A percentile compares a stretch with the other conserved stretches of the same genome.
These are phyloP conservation scores for Aleadryas rufinucha DNA, from an alignment of 2,113 vertebrate species.

Conservation along the genomic window DNA sequence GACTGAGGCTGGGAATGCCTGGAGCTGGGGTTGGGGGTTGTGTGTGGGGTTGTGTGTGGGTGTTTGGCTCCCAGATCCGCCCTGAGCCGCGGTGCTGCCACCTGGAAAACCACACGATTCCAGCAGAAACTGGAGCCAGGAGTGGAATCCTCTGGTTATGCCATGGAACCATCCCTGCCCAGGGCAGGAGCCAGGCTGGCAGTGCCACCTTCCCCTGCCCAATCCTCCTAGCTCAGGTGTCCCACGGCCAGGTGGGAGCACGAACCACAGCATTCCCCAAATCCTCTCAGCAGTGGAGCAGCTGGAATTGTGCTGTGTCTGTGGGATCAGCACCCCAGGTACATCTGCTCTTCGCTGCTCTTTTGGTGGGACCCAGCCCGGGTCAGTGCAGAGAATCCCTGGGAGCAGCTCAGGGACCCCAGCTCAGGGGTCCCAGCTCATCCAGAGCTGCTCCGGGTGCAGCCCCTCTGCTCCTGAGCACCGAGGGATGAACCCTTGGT, in stretches of 20 bases:
- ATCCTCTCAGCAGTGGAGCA: not conserved
- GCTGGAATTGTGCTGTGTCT: not conserved
- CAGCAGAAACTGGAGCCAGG: not conserved
- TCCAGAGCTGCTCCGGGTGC: not conserved
- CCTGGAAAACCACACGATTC: not conserved
- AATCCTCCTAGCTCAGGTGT: not conserved
- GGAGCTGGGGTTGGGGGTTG: fast-evolving
- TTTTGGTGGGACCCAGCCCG: not conserved
- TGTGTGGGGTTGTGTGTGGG: fast-evolving
- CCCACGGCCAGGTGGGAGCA: not conserved
- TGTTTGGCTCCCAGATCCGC: fast-evolving
- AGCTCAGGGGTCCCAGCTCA: too few species aligned
- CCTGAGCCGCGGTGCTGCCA: fast-evolving
- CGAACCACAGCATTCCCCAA: not conserved
- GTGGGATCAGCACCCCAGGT: not conserved
- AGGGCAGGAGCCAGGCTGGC: not conserved
- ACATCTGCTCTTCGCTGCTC: not conserved
- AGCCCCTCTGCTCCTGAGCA: not conserved
- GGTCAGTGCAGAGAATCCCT: not conserved
- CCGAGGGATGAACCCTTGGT: not conserved
- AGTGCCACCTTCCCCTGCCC: not conserved
- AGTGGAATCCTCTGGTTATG: not conserved
- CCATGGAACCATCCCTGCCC: not conserved
- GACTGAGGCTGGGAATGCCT: not conserved
- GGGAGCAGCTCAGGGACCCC: too few species aligned